Evolutionary conservation across 2,888 invertebrate species (phyloP).

Genomic region (Atherix ibis): DNA sequence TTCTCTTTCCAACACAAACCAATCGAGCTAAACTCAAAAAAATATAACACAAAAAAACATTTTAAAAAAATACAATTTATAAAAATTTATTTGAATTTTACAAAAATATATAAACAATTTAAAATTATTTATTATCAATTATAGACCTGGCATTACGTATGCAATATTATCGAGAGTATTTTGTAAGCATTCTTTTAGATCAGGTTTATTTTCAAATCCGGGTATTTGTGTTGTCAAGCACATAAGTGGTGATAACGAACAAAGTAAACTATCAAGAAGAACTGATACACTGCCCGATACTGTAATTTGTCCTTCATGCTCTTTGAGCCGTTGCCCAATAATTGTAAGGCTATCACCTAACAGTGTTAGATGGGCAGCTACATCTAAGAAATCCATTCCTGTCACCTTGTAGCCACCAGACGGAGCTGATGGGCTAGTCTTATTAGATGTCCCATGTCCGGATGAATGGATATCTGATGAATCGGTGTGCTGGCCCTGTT

Average conservation of each 20-base stretch:
- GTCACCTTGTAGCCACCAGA: conserved; percentile 43
- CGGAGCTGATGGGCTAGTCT: conserved; percentile 1
- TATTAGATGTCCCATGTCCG: background rate
- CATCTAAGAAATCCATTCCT: conserved; percentile 70
- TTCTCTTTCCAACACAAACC: too few relatives aligned
- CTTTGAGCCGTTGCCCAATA: conserved; percentile 82
- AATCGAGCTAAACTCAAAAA: too few relatives aligned
- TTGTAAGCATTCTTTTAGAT: conserved; percentile 35
- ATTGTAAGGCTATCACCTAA: conserved; percentile 86
- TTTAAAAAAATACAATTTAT: too few relatives aligned
- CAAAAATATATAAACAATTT: too few relatives aligned
- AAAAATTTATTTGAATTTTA: too few relatives aligned
- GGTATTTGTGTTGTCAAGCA: conserved; percentile 74
- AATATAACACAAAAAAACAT: too few relatives aligned
- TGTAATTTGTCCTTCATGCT: conserved; percentile 90
- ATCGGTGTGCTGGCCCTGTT: background rate
- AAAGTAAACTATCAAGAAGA: conserved; percentile 77
- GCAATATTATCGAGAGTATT: conserved; percentile 85
- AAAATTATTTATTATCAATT: too few relatives aligned
- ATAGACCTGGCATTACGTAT: conserved; percentile 79
- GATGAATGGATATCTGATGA: background rate
- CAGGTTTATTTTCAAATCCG: conserved; percentile 45
- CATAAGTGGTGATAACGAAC: conserved; percentile 77
- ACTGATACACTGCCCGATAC: conserved; percentile 91
- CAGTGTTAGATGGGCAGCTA: conserved; percentile 81